Percentiles rank a stretch among this genome's conserved stretches.
These are phyloP conservation scores for Microcebus murinus DNA, from an alignment of 2,113 vertebrate species.

Conservation along the genomic window DNA sequence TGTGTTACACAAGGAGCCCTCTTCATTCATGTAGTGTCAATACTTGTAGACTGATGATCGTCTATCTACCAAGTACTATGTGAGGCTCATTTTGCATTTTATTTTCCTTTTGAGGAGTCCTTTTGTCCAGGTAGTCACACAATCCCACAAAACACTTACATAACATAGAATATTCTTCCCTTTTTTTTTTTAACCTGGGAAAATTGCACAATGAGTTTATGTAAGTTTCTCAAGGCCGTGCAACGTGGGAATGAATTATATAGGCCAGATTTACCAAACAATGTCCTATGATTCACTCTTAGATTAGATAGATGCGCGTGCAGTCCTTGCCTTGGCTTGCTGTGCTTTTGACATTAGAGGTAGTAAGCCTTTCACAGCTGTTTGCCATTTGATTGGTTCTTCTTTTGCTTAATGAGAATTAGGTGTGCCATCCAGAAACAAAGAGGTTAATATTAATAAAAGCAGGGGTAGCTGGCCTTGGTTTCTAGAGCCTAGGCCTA, in stretches of 20 bases:
- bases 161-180: neutral
- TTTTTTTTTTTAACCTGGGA: neutral
- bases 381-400: neutral
- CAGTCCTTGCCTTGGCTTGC: neutral
- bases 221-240: neutral
- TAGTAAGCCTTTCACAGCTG: neutral
- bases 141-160: neutral
- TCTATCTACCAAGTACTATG: neutral
- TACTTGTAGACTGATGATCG: neutral
- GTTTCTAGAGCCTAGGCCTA: neutral
- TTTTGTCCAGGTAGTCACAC: neutral
- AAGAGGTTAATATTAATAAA: neutral
- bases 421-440: neutral
- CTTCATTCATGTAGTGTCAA: neutral
- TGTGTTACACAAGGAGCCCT: accelerated
- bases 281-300: neutral
- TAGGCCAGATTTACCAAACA: neutral
- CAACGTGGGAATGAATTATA: neutral
- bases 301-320: neutral
- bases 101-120: conserved; percentile 27
- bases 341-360: neutral
- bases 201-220: neutral
- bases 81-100: neutral
- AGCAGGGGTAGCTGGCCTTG: neutral
- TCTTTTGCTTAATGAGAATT: conserved; percentile 14